Base-by-base conservation (phyloP, 2,888 invertebrate species). In the Rotaria sp. region DNA sequence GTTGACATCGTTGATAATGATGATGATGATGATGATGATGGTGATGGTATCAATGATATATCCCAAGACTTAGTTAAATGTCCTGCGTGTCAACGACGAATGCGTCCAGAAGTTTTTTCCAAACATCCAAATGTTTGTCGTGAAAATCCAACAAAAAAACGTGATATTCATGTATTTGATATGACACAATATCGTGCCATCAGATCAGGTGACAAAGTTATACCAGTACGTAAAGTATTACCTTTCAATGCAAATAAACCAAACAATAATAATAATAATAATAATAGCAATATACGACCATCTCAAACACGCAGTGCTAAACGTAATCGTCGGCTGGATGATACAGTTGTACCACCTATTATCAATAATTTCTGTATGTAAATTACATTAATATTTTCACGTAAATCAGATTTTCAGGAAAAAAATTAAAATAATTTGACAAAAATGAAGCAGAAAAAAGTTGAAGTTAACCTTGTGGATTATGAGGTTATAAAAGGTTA, bases 241-340 rank as follows among this genome's bases (percentile, higher is more conserved):
- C 10, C 67, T 35, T 13, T 18, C 35, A 35, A 67, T 38, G 21
- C 2, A 21, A 30, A 30, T 35, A 67, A 67, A 67, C 7, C 21
- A 67, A 67, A 67, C 55, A 55, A 52, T 21, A 52, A 52, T 21
- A 52, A 52, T 5, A 52, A 55, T 26, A 26, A 26, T 26, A 26
- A 55, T 26, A 55, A 26, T 26, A 26, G 1, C 35, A 67, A 30
- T 21, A 21, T 35, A 18, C 67, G 80, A n/a, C 80, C 80, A 80
- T 80, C 45, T 3, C 80, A 80, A 80, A 80, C 80, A 80, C 80
- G 80, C 38, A 80, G 80, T n/a, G 26, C 80, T 15, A 80, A 80
- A 80, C 80, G 80, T 45, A n/a, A 80, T n/a, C 80, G 80, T n/a
- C 45, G 26, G 8, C 45, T 26, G 13, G n/a, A 80, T 45, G 38